These are phyloP conservation scores for Hemicentrotus pulcherrimus DNA, from an alignment of 35 echinoderm and acorn worm species.

Conservation along the genomic window DNA sequence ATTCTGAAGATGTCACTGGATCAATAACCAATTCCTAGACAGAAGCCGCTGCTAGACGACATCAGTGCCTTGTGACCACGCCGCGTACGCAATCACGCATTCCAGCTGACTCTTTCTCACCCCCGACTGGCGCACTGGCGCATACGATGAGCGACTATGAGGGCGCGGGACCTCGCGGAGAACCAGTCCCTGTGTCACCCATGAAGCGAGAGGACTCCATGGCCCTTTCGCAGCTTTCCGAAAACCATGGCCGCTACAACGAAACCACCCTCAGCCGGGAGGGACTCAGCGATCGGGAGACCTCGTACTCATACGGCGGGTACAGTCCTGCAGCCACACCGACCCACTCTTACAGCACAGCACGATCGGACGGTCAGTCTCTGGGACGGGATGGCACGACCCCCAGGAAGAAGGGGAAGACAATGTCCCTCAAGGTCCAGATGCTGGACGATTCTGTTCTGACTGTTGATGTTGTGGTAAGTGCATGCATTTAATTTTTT, in stretches of 20 bases:
- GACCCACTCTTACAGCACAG: constrained; percentile 95
- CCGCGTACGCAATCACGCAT: background rate
- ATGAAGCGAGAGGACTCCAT: constrained; percentile 59
- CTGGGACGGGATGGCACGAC: constrained; percentile 63
- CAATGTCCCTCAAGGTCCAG: constrained; percentile 78
- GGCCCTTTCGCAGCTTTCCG: constrained; percentile 47
- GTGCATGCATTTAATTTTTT: constrained; percentile 23
- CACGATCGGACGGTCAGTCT: constrained; percentile 70
- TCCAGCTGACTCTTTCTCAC: background rate
- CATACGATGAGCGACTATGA: constrained; percentile 35
- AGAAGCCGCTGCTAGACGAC: background rate
- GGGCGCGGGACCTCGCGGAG: background rate
- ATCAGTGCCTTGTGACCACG: background rate
- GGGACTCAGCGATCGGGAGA: constrained; percentile 58
- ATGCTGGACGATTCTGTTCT: constrained; percentile 92
- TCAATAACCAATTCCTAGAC: background rate
- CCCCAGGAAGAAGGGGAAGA: constrained; percentile 66
- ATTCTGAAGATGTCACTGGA: constrained; percentile 32
- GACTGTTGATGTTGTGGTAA: constrained; percentile 82
- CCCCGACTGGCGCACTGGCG: background rate
- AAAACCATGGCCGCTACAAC: constrained; percentile 51
- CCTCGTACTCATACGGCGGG: constrained; percentile 58
- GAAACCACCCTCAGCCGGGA: constrained; percentile 51
- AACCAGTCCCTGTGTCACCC: background rate
- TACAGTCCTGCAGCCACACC: constrained; percentile 83